A percentile compares a stretch with the other conserved stretches of the same genome.
Conservation (phyloP, 2,113 vertebrate species). For the Irena cyanogastra region DNA sequence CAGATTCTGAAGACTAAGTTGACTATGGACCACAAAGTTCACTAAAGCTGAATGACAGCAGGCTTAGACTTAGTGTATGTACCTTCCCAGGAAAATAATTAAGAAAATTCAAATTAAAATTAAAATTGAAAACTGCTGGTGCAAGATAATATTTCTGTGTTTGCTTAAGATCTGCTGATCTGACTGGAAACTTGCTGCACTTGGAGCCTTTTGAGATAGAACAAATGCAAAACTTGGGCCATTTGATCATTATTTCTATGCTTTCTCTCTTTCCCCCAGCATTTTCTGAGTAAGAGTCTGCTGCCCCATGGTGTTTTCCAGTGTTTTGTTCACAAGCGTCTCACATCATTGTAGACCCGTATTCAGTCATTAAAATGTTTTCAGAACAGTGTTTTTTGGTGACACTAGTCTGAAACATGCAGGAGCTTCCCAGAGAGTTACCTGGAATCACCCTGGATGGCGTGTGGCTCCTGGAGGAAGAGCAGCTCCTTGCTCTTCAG, state of each 20-base stretch:
- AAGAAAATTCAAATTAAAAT: neutral
- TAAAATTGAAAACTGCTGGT: neutral
- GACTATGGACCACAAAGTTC: neutral
- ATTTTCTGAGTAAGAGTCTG: neutral
- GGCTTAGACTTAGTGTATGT: neutral
- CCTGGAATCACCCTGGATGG: neutral
- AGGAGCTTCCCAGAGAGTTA: neutral
- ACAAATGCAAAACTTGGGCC: neutral
- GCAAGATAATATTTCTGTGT: neutral
- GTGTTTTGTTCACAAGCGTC: neutral
- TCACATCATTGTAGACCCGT: fast-evolving
- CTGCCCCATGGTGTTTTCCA: neutral
- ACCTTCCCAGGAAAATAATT: neutral
- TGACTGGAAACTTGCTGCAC: neutral
- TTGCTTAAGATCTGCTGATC: neutral
- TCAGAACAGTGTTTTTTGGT: neutral
- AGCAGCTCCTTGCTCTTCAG: neutral
- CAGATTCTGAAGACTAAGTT: neutral
- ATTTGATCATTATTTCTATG: neutral
- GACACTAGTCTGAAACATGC: neutral
- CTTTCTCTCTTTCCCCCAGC: neutral
- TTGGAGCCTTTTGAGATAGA: neutral
- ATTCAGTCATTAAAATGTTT: neutral
- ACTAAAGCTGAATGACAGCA: neutral
- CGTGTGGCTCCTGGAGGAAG: neutral